Evolutionary conservation across 1,140 invertebrate species (phyloP).

Genomic region (Rhagoletis pomonella): DNA sequence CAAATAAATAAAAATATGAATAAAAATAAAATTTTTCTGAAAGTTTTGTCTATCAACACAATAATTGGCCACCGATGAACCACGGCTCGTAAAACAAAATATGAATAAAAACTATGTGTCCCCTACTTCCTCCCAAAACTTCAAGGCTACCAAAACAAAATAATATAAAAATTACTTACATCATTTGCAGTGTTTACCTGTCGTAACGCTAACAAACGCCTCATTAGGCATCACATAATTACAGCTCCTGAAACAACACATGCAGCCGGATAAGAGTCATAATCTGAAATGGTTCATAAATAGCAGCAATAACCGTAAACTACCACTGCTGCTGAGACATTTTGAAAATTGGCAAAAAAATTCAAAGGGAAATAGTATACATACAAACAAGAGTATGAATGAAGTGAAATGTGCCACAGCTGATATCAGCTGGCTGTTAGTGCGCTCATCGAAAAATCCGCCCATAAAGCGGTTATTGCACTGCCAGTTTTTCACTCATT

Average conservation of each 20-base stretch:
- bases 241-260: neutral
- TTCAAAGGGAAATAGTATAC: neutral
- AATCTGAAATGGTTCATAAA: constrained; percentile 36
- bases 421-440: neutral
- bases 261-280: constrained; percentile 37
- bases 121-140: too few relatives aligned
- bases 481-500: neutral
- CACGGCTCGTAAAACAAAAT: too few relatives aligned
- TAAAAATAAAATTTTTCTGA: too few relatives aligned
- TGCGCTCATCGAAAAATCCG: neutral
- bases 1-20: too few relatives aligned
- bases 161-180: too few relatives aligned
- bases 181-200: constrained; percentile 9
- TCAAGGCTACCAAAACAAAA: too few relatives aligned
- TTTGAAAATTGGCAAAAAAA: constrained; percentile 18
- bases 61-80: too few relatives aligned
- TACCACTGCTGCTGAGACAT: neutral
- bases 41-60: too few relatives aligned
- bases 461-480: constrained; percentile 36
- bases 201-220: constrained; percentile 2
- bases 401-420: neutral
- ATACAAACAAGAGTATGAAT: neutral
- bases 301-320: neutral
- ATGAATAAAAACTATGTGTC: too few relatives aligned
- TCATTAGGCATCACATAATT: constrained; percentile 28